Conservation (phyloP, 1,140 invertebrate species). For the Orussus abietinus region DNA sequence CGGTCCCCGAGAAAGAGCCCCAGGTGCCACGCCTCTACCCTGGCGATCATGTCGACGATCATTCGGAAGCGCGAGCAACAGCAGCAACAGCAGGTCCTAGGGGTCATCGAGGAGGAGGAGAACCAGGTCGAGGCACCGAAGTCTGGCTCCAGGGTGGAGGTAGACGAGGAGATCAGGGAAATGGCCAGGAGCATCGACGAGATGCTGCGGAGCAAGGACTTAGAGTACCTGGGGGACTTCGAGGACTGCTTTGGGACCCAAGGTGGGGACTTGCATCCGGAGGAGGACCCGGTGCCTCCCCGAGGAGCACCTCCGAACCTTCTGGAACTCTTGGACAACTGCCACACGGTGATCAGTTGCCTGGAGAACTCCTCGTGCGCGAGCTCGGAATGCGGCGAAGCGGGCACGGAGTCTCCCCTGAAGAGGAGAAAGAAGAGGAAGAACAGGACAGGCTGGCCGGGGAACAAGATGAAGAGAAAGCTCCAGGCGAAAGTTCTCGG, state of each 20-base stretch:
- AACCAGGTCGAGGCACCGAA: constrained; percentile 15
- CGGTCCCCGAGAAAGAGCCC: constrained; percentile 76
- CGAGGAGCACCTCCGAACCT: constrained; percentile 43
- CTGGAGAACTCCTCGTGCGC: constrained; percentile 46
- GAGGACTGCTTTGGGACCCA: constrained; percentile 35
- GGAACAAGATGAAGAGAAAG: constrained; percentile 51
- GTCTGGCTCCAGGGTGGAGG: constrained; percentile 26
- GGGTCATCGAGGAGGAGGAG: constrained; percentile 31
- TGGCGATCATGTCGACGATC: constrained; percentile 66
- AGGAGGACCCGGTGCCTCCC: constrained; percentile 20
- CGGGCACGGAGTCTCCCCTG: constrained; percentile 33
- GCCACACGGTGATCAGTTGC: constrained; percentile 34
- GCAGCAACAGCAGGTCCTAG: constrained; percentile 23
- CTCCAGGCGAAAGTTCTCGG: constrained; percentile 31
- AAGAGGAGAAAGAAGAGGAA: constrained; percentile 45
- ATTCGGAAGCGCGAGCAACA: constrained; percentile 44
- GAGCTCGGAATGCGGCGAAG: constrained; percentile 48
- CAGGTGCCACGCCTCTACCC: constrained; percentile 76
- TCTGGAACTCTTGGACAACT: constrained; percentile 45
- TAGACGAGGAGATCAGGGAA: constrained; percentile 39
- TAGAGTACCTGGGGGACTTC: constrained; percentile 15
- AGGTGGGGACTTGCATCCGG: constrained; percentile 11
- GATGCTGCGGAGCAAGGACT: constrained; percentile 30
- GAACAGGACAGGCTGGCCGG: constrained; percentile 64
- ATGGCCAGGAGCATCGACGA: constrained; percentile 44